phyloP scores from a whole-genome alignment of 2,888 invertebrate genomes.

The Chrysomela aeneicollis region DNA sequence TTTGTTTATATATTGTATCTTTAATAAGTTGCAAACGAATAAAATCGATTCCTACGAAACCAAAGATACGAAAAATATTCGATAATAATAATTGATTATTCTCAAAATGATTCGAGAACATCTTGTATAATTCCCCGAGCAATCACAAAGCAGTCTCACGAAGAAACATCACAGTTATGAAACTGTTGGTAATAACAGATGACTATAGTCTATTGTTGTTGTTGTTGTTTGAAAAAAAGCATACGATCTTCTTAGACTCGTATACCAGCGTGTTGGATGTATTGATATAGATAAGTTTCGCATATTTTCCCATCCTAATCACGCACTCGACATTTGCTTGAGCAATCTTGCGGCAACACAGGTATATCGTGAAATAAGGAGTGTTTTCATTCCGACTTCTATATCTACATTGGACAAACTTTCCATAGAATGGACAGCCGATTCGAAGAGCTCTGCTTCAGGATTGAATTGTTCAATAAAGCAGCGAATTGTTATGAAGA shows the following conservation, averaged over 20 bases:
- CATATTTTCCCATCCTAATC: neutral
- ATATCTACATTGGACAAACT: neutral
- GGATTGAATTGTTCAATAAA: too few relatives aligned
- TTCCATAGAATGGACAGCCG: neutral
- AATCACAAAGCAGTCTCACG: neutral
- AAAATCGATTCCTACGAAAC: too few relatives aligned
- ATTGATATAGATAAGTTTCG: neutral
- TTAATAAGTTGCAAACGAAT: too few relatives aligned
- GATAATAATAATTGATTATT: too few relatives aligned
- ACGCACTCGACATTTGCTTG: neutral
- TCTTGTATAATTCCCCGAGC: neutral
- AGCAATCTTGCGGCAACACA: neutral
- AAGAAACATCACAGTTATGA: neutral
- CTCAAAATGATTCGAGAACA: neutral
- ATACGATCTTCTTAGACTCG: neutral
- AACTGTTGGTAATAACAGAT: slow-evolving; percentile 1
- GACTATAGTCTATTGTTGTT: neutral
- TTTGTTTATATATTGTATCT: too few relatives aligned
- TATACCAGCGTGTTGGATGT: too few relatives aligned
- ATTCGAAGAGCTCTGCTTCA: neutral
- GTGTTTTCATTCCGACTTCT: neutral
- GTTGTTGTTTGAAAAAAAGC: neutral
- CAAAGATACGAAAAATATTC: too few relatives aligned
- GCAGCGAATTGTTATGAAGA: too few relatives aligned
- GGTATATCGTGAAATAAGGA: neutral